These are phyloP conservation scores for Megalopta genalis DNA, from an alignment of 1,140 invertebrate genomes.

Conservation along the genomic window DNA sequence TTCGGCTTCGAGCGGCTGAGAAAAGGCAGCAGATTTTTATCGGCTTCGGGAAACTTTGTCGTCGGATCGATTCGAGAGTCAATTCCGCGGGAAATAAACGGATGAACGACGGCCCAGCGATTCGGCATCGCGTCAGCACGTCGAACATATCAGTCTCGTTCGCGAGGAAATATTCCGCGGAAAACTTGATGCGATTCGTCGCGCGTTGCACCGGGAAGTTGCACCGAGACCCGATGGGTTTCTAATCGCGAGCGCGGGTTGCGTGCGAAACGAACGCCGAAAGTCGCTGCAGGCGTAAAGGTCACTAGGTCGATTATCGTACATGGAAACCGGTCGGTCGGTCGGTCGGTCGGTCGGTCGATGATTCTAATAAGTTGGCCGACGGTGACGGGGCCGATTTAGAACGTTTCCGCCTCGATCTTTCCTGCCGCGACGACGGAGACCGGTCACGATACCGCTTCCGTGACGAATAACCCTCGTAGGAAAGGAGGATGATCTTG, in stretches of 20 bases:
- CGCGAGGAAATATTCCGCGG: background rate
- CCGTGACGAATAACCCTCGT: background rate
- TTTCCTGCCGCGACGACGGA: constrained; percentile 1
- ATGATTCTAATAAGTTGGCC: constrained; percentile 25
- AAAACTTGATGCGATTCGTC: background rate
- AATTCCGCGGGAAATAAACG: too few relatives aligned
- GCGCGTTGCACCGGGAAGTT: constrained; percentile 4
- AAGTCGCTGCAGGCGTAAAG: constrained; percentile 31
- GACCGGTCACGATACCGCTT: constrained; percentile 14
- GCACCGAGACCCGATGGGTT: background rate
- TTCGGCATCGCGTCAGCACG: too few relatives aligned
- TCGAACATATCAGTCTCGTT: too few relatives aligned
- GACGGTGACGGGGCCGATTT: constrained; percentile 17
- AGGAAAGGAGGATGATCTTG: background rate
- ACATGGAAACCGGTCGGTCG: constrained; percentile 35
- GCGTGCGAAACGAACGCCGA: constrained; percentile 18
- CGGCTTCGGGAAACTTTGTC: too few relatives aligned
- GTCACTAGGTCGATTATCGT: constrained; percentile 51
- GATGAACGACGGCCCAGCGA: too few relatives aligned
- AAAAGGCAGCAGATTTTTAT: too few relatives aligned
- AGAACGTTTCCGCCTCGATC: background rate
- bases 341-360: constrained; percentile 22
- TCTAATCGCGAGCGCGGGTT: constrained; percentile 5
- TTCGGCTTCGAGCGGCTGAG: too few relatives aligned
- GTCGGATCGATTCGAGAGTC: too few relatives aligned